These are phyloP conservation scores for Azemiops feae DNA, from an alignment of 2,113 vertebrate genomes.

Conservation along the genomic window DNA sequence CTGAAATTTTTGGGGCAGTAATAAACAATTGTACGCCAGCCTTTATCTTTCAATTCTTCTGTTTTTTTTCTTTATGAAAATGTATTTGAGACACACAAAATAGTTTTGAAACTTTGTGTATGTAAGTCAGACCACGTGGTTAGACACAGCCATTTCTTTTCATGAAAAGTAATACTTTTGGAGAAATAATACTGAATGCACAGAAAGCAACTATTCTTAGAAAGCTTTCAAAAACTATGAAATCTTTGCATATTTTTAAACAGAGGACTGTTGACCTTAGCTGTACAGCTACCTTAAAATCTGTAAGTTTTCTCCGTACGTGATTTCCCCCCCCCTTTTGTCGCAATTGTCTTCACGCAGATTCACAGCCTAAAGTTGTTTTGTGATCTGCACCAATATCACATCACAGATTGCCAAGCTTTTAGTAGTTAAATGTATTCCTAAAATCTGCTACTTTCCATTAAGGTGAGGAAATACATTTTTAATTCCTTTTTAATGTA, in stretches of 20 bases:
- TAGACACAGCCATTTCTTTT: neutral
- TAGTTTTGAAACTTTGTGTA: neutral
- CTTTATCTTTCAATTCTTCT: neutral
- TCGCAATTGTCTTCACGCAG: neutral
- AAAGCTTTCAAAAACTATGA: neutral
- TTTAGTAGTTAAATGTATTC: neutral
- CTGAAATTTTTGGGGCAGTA: neutral
- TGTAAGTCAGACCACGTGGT: neutral
- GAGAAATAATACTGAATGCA: neutral
- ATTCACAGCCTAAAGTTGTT: neutral
- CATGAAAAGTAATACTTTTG: neutral
- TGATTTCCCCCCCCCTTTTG: neutral
- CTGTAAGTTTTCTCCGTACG: neutral
- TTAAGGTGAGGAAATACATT: neutral
- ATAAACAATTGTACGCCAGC: neutral
- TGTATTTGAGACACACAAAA: neutral
- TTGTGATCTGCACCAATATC: neutral
- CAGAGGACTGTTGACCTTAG: neutral
- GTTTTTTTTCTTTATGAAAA: neutral
- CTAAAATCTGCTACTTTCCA: conserved; percentile 1
- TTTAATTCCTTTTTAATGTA: neutral
- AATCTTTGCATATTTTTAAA: neutral
- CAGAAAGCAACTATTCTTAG: neutral
- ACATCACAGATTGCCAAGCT: neutral
- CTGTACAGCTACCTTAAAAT: neutral